Evolutionary conservation across 1,140 invertebrate species (phyloP), one percentile per base, ranked within the genome.

Genomic region (Oppia nitens): DNA sequence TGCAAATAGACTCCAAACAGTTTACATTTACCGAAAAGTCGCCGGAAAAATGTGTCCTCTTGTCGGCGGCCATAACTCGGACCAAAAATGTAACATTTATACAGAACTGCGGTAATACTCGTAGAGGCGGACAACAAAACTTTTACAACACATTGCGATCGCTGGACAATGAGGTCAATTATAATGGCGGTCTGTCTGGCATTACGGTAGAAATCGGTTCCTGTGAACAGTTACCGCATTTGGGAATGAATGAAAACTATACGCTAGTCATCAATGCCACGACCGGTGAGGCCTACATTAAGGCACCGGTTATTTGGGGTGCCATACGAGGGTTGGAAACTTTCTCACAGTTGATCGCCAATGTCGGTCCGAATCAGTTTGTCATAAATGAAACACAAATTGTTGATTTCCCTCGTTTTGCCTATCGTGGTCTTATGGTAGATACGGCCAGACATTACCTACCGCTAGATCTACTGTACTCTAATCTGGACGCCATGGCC

Each of bases 371-470:
- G 3, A 52, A 56, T 29, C 29, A 47, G 71, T 66, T 56, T 70
- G 65, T 67, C 47, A 65, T 77, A 2, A 74, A 73, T 60, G 66
- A 68, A 9, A 81, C 81, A 25, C 66, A 62, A 1, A 81, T 86
- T 26, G 50, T 66, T 27, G 87, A 92, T 68, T 77, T 71, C 21
- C 87, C 88, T 0, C 72, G 81, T 61, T 85, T 87, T 60, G 48
- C 73, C 1, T 81, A 86, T 67, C 77, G 88, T 49, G 87, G 87
- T 1, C 69, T 91, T 12, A 68, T 92, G 14, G 64, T 93, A 21
- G 89, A 91, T 68, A 88, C 87, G 1, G 78, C 84, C 1, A 75
- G 89, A 6, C 88, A 92, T 72, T 92, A 77, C 70, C 70, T 87
- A 9, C 77, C 82, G 0, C 61, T 85, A 1, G 53, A 66, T 1